Evolutionary conservation across 1,140 invertebrate species (phyloP), one percentile per base, ranked within the genome.

Genomic region (Copidosoma floridanum): DNA sequence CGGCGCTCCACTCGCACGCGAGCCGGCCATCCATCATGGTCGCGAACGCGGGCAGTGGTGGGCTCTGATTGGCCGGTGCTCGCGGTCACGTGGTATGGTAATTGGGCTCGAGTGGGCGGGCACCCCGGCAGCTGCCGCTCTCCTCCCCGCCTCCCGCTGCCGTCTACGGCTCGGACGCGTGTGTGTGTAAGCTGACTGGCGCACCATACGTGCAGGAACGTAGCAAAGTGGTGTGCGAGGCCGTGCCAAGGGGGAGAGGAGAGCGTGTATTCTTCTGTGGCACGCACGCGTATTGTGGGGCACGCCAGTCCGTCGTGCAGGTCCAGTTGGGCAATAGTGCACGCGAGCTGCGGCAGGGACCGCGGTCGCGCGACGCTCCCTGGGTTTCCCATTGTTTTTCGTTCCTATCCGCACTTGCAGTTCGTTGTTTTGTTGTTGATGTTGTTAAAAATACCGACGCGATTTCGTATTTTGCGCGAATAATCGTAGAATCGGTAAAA

Each of bases 11-110:
- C 76, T 76, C 76, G 76, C 79, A 72, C 77, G 77, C 75, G 77
- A 68, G 65, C 69, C 69, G 65, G 79, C 78, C 78, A 85, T 84
- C 83, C 82, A 84, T 84, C 82, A 85, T 85, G 83, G 82, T 82
- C 73, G 77, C 77, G 78, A 82, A 81, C 73, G 77, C 77, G 78
- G 79, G 78, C 76, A 76, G 69, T 69, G 68, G 64, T 58, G 66
- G 43, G 57, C 70, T 71, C 73, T 78, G 74, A 85, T 87, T 86
- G 84, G 85, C 77, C 64, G 63, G 57, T 54, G 24, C 53, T 59
- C 44, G 10, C 40, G 40, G 75, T 85, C 84, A 85, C 84, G 83
- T 85, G 84, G 72, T 78, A 79, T 80, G 79, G 76, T 83, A 82
- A 84, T 84, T 80, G 78, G 71, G 70, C 68, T 68, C 66, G 69